Evolutionary conservation across 2,797 vertebrate genomes (phyloP), one percentile per base, ranked within the genome.

Genomic region (Acrocephalus scirpaceus): DNA sequence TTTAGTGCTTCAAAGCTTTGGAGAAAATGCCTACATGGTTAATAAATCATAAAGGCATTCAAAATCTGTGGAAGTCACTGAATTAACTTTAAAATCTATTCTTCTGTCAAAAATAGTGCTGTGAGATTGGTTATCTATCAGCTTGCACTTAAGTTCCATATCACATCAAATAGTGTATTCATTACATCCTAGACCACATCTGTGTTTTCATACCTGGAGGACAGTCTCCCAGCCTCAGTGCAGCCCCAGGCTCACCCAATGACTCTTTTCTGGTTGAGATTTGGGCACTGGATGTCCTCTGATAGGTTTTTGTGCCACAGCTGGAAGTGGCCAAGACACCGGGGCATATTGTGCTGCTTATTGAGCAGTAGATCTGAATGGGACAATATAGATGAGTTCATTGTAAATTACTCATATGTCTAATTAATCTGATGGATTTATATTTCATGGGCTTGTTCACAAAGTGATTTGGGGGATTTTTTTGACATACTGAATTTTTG

Each of bases 141-240:
- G 5, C 16, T 77, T 65, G 29, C n/a, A 32, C 18, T 22, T 81
- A 48, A 66, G 6, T 77, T 89, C 36, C 13, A 12, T 34, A 54
- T 38, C 56, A 44, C 23, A 36, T 32, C 20, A 30, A 40, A 25
- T 13, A 65, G 25, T 20, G 3, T 36, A 44, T 40, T 15, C 18
- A 9, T 53, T 34, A 26, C 51, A 27, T 16, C 9, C 8, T n/a
- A 80, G 50, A 42, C 19, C 32, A 42, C 27, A 38, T 65, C 25
- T 81, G 19, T 74, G 23, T 58, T 93, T 81, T 89, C 29, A 40
- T 14, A 64, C 16, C 5, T 38, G 10, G 7, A 32, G 34, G 9
- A 48, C 8, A 38, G 40, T 38, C 7, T 44, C 21, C 10, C 5
- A 23, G 0, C 4, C 16, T 4, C 2, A 3, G 5, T 32, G 40